phyloP scores from a whole-genome alignment of 2,113 vertebrate genomes.

The Addax nasomaculatus region DNA sequence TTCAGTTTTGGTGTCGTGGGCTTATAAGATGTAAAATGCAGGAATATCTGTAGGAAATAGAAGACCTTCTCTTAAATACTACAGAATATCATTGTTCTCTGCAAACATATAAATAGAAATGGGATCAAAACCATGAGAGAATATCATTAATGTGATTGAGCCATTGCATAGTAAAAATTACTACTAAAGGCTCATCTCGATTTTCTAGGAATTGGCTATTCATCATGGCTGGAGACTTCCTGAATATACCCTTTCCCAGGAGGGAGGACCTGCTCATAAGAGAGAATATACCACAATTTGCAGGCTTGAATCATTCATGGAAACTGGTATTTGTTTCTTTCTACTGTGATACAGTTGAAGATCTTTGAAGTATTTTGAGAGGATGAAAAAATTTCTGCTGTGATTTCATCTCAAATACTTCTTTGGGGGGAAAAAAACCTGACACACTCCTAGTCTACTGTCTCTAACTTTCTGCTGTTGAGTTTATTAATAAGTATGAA shows the following conservation, averaged over 20 bases:
- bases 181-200: background rate
- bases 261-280: slow-evolving; percentile 87
- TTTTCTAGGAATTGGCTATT: slow-evolving; percentile 87
- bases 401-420: background rate
- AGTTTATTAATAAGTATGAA: slow-evolving; percentile 17
- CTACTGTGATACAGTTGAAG: background rate
- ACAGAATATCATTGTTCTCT: background rate
- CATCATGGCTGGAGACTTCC: slow-evolving; percentile 90
- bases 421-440: background rate
- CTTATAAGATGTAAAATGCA: slow-evolving; percentile 6
- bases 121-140: slow-evolving; percentile 1
- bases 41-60: background rate
- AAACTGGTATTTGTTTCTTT: slow-evolving; percentile 82
- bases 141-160: background rate
- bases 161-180: background rate
- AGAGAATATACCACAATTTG: slow-evolving; percentile 91
- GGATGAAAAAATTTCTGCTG: background rate
- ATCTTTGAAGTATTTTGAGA: slow-evolving; percentile 24
- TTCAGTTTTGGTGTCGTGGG: background rate
- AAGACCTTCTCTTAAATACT: background rate
- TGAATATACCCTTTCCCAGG: slow-evolving; percentile 86
- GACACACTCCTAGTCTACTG: background rate
- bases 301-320: slow-evolving; percentile 85
- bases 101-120: background rate
- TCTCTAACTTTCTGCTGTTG: slow-evolving; percentile 4